A percentile compares a stretch with the other conserved stretches of the same genome.
These are phyloP conservation scores for Drosophila pachea DNA, from an alignment of 1,140 invertebrate species.

Conservation along the genomic window DNA sequence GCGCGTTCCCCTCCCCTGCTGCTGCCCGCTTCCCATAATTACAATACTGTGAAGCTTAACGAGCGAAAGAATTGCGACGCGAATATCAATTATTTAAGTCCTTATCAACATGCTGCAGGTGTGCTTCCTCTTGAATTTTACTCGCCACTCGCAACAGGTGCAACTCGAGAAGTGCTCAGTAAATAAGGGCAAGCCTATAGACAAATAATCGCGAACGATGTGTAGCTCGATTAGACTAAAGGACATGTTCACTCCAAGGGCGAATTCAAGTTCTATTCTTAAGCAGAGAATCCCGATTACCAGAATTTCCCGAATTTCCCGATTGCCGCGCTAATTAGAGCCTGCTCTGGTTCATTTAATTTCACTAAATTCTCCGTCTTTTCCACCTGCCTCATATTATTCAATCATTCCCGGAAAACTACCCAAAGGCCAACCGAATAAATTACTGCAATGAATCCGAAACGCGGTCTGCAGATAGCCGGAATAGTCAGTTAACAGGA, in stretches of 20 bases:
- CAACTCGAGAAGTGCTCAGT: not conserved
- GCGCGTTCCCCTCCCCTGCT: not conserved
- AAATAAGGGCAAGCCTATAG: no score
- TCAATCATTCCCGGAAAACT: not conserved
- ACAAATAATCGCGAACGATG: no score
- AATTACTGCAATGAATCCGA: not conserved
- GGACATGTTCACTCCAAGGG: no score
- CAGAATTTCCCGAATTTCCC: no score
- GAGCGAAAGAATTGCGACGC: not conserved
- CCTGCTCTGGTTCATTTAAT: not conserved
- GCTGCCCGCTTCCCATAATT: constrained; percentile 19
- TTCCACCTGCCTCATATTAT: not conserved
- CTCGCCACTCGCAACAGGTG: not conserved
- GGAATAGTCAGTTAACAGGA: constrained; percentile 4
- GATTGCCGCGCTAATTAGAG: no score
- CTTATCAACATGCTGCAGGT: not conserved
- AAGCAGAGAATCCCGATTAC: no score
- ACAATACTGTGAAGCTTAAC: constrained; percentile 36
- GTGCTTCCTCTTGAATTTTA: not conserved
- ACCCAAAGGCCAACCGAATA: not conserved
- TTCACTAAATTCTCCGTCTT: not conserved
- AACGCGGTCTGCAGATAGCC: not conserved
- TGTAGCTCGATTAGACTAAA: no score
- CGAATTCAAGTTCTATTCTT: no score
- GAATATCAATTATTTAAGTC: constrained; percentile 34